Percentiles rank a stretch among this genome's conserved stretches.
Evolutionary conservation across 2,113 vertebrate species (phyloP).

Genomic region (Anarhynchus alexandrinus): DNA sequence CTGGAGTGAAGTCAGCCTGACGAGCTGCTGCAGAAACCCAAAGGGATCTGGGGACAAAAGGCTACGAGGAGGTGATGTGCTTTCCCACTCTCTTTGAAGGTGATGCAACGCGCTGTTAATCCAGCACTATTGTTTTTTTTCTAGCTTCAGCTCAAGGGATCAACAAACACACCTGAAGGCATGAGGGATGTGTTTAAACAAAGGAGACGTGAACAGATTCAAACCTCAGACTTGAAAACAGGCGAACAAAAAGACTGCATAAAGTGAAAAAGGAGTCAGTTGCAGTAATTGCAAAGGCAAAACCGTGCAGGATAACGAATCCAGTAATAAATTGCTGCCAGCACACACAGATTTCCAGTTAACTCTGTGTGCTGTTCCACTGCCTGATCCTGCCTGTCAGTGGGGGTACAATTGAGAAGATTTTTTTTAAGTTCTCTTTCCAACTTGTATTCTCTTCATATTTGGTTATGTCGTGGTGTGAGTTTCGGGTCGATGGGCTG

Average conservation of each 20-base stretch:
- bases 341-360: not conserved
- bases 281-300: not conserved
- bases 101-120: not conserved
- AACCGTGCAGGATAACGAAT: not conserved
- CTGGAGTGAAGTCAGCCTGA: not conserved
- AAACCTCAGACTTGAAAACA: conserved; percentile 1
- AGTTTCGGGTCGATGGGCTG: not conserved
- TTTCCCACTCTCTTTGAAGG: not conserved
- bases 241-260: not conserved
- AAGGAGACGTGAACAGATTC: not conserved
- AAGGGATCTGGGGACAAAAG: not conserved
- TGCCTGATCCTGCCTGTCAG: not conserved
- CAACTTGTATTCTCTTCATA: not conserved
- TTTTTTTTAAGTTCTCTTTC: not conserved
- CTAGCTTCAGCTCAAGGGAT: conserved; percentile 19
- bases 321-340: not conserved
- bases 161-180: conserved; percentile 32
- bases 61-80: not conserved
- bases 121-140: not conserved
- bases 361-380: not conserved
- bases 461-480: not conserved
- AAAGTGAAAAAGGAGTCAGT: not conserved
- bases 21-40: not conserved
- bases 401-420: not conserved
- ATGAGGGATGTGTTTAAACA: conserved; percentile 36